Base-by-base conservation (phyloP, 2,797 vertebrate genomes). In the Ctenopoma multispine region DNA sequence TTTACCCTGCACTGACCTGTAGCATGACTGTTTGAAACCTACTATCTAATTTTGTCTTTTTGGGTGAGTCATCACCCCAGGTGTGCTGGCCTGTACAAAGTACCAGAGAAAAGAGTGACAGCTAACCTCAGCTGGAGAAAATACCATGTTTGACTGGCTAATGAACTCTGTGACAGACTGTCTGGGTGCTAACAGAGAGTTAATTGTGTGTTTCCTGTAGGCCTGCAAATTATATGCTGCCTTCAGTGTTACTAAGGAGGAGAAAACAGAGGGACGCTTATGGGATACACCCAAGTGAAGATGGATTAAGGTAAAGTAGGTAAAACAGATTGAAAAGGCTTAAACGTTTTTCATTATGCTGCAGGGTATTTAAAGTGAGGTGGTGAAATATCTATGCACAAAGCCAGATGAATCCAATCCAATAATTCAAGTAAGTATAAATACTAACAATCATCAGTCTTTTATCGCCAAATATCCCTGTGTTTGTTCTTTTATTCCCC, bases 41-140 rank as follows among this genome's bases (percentile, higher is more conserved):
- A 49, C 41, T 29, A 58, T 80, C 55, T 78, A 62, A 36, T 61
- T 38, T 12, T 44, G 41, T 48, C 46, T 63, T 72, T 77, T 48
- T 44, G 23, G 41, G 60, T 93, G 89, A 92, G 70, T 93, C 91
- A 92, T 62, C 62, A 7, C 55, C 61, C 85, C 89, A 92, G 90
- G 91, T 92, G 91, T 66, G 73, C 81, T 66, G 41, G 38, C 63
- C 62, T 68, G 24, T 24, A 81, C 51, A 63, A 81, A 84, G 69
- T 66, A 81, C 81, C 82, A 47, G 66, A 74, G 69, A 53, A 75
- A 65, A 79, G 64, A 74, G 38, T 61, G 75, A 82, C 78, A 64
- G 64, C 59, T 62, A 60, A 86, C 78, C 66, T 75, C 58, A 75
- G 47, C 72, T 31, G 36, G 27, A 77, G 62, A 73, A 85, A 70